phyloP scores from a whole-genome alignment of 2,797 vertebrate species.

The Pangasius krempfi region DNA sequence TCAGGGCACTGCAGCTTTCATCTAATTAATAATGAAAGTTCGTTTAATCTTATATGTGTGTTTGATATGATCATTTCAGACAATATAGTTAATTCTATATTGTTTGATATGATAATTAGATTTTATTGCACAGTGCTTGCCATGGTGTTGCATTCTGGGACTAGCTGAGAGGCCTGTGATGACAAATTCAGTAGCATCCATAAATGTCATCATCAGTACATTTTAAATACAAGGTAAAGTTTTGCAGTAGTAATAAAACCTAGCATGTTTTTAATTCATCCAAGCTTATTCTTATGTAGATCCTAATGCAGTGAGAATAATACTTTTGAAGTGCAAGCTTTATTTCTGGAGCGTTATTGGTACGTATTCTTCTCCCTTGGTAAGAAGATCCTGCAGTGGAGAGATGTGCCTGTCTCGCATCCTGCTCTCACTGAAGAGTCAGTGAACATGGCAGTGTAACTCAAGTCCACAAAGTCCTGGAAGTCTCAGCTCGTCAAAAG shows the following conservation, averaged over 20 bases:
- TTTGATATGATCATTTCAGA: neutral
- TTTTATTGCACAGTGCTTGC: neutral
- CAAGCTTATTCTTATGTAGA: neutral
- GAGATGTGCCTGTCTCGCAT: neutral
- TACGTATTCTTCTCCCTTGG: neutral
- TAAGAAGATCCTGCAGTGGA: neutral
- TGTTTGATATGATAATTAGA: neutral
- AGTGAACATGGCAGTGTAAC: slow-evolving; percentile 3
- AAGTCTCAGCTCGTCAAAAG: neutral
- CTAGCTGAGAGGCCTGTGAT: neutral
- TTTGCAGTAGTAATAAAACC: neutral
- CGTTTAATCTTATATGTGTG: neutral
- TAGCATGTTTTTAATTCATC: neutral
- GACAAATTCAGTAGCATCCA: neutral
- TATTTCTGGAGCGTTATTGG: neutral
- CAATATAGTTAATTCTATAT: neutral
- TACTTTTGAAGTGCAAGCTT: neutral
- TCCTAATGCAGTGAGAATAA: slow-evolving; percentile 1
- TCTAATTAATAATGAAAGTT: neutral
- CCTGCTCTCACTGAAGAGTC: neutral
- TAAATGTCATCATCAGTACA: neutral
- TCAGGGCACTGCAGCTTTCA: neutral
- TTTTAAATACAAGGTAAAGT: neutral
- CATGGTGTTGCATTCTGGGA: neutral
- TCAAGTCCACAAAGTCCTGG: neutral